Conservation (phyloP, 1,140 invertebrate genomes). For the Drosophila nigrodunni region DNA sequence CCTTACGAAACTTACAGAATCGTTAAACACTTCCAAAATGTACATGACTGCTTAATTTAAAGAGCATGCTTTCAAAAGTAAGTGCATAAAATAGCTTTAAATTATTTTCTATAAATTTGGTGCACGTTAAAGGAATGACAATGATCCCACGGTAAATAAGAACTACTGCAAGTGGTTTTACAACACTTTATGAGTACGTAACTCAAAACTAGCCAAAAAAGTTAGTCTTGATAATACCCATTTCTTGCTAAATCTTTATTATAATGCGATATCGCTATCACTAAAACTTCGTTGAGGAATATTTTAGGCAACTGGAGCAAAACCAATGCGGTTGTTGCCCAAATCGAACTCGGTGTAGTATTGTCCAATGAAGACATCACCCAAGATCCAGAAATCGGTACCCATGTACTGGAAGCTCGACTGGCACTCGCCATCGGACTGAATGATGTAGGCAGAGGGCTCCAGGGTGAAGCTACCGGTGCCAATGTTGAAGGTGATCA, state of each 20-base stretch:
- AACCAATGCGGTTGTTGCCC: constrained; percentile 89
- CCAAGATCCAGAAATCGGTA: constrained; percentile 72
- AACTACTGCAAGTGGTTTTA: not conserved
- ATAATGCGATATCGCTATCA: not conserved
- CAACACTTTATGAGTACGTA: not conserved
- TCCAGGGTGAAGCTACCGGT: constrained; percentile 48
- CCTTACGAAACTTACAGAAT: no score
- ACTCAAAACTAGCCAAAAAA: not conserved
- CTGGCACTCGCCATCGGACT: constrained; percentile 30
- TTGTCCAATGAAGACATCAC: constrained; percentile 89
- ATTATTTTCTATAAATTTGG: no score
- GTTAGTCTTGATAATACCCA: not conserved
- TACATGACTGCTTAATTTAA: no score
- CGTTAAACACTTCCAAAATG: no score
- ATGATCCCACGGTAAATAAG: no score
- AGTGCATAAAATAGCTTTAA: no score
- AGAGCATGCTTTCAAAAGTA: no score
- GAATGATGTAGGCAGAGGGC: constrained; percentile 58
- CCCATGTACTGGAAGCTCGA: constrained; percentile 53
- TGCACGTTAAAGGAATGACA: no score
- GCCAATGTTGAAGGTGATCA: constrained; percentile 51
- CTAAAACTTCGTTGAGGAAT: not conserved
- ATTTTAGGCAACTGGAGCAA: constrained; percentile 62
- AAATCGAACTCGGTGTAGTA: constrained; percentile 91
- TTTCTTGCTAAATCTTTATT: not conserved